Percentiles rank a stretch among this genome's conserved stretches.
phyloP scores from a whole-genome alignment of 2,888 invertebrate genomes.

The Dorcus hopei region DNA sequence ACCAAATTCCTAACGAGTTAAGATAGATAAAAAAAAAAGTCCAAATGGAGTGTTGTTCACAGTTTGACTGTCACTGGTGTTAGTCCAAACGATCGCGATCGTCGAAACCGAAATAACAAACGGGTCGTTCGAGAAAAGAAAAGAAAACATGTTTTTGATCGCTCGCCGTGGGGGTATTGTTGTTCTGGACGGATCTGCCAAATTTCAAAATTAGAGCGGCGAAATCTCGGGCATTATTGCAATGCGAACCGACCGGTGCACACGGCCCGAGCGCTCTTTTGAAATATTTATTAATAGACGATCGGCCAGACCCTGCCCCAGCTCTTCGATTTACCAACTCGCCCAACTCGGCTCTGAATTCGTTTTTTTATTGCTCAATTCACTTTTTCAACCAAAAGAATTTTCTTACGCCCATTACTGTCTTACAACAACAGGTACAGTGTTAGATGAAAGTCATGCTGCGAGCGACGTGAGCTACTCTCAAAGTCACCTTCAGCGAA shows the following conservation, averaged over 20 bases:
- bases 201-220: conserved; percentile 28
- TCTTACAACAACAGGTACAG: too few relatives aligned
- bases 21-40: too few relatives aligned
- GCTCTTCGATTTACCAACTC: neutral
- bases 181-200: conserved; percentile 17
- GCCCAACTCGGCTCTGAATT: conserved; percentile 5
- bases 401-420: too few relatives aligned
- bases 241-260: conserved; percentile 25
- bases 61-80: too few relatives aligned
- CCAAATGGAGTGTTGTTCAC: too few relatives aligned
- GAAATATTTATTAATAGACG: conserved; percentile 13
- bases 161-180: too few relatives aligned
- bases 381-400: neutral
- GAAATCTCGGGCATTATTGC: conserved; percentile 26
- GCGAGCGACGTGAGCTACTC: too few relatives aligned
- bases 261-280: conserved; percentile 23
- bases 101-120: neutral
- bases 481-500: too few relatives aligned
- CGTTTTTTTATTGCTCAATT: conserved; percentile 3
- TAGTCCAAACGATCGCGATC: too few relatives aligned
- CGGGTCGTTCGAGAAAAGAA: neutral
- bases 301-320: conserved; percentile 4
- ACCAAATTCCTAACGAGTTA: too few relatives aligned
- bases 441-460: too few relatives aligned
- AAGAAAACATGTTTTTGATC: too few relatives aligned